Conservation (phyloP, 1,140 invertebrate species). For the Pentalonia nigronervosa region DNA sequence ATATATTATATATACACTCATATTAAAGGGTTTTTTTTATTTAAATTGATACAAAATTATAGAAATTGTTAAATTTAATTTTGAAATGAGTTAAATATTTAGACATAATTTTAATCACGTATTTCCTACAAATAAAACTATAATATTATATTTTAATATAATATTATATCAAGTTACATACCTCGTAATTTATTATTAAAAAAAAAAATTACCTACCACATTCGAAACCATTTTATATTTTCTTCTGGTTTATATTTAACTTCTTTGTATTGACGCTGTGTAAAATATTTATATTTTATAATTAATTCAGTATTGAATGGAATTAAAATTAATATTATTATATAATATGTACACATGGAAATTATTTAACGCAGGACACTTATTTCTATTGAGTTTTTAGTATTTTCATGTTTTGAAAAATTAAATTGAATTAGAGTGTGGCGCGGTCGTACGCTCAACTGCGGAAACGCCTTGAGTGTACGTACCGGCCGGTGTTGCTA, state of each 20-base stretch:
- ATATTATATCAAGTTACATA: neutral
- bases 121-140: neutral
- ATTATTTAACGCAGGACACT: neutral
- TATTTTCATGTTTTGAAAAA: neutral
- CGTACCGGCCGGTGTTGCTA: too few relatives aligned
- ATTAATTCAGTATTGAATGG: neutral
- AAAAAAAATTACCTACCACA: neutral
- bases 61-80: neutral
- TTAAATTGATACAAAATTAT: neutral
- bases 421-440: too few relatives aligned
- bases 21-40: too few relatives aligned
- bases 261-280: neutral
- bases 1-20: neutral
- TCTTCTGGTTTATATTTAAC: neutral
- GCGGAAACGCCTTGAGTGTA: too few relatives aligned
- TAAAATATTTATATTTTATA: constrained; percentile 6
- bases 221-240: constrained; percentile 24
- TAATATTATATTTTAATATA: neutral
- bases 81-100: too few relatives aligned
- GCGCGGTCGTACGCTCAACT: too few relatives aligned
- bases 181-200: neutral
- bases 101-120: neutral
- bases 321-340: neutral
- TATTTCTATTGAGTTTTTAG: neutral
- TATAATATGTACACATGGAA: neutral